Conservation (phyloP, 2,888 invertebrate species). For the Volucella bombylans region DNA sequence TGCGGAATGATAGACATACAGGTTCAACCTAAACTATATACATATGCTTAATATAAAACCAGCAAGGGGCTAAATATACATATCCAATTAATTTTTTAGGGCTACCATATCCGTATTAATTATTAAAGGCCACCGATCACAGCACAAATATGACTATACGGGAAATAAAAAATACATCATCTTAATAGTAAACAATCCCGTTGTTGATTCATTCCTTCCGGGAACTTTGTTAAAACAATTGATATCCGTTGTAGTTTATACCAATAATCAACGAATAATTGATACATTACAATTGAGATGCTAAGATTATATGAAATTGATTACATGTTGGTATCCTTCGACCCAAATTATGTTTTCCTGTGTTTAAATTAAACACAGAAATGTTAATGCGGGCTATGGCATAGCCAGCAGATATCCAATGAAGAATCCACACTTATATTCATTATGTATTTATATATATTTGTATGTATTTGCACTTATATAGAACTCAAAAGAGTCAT, state of each 20-base stretch:
- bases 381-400: slow-evolving; percentile 43
- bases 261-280: slow-evolving; percentile 36
- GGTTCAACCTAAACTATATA: no score
- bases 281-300: slow-evolving; percentile 20
- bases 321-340: slow-evolving; percentile 58
- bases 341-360: slow-evolving; percentile 39
- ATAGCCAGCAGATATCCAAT: no score
- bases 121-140: slow-evolving; percentile 76
- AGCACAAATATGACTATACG: slow-evolving; percentile 30
- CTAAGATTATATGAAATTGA: slow-evolving; percentile 58
- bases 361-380: slow-evolving; percentile 55
- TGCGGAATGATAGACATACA: no score
- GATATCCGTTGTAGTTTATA: slow-evolving; percentile 63
- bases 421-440: no score
- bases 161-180: slow-evolving; percentile 50
- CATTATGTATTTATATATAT: no score
- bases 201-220: slow-evolving; percentile 60
- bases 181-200: slow-evolving; percentile 40
- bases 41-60: no score
- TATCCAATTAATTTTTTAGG: no score
- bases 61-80: no score
- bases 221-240: slow-evolving; percentile 68
- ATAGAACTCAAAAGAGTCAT: no score
- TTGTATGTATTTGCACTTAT: no score
- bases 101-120: slow-evolving; percentile 81